Conservation (phyloP, 2,888 invertebrate genomes). For the Diaphora mendica region DNA sequence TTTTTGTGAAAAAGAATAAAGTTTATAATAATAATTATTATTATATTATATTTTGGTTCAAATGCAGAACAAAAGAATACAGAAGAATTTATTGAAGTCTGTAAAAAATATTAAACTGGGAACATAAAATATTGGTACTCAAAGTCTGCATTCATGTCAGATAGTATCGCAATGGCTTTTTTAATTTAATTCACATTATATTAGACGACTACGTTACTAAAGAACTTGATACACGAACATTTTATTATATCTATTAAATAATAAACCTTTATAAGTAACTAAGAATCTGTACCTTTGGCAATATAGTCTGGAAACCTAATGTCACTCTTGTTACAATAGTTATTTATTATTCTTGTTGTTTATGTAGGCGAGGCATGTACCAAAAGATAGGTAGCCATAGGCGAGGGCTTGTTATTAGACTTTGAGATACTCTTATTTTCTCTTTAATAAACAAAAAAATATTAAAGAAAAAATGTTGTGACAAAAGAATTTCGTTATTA, state of each 20-base stretch:
- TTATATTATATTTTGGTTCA: no score
- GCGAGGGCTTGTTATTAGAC: conserved; percentile 34
- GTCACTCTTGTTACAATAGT: not conserved
- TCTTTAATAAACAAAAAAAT: conserved; percentile 47
- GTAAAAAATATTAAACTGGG: not conserved
- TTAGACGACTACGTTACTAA: not conserved
- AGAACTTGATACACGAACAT: not conserved
- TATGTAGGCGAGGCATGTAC: conserved; percentile 34
- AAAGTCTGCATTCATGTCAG: not conserved
- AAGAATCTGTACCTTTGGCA: not conserved
- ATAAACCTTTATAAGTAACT: not conserved
- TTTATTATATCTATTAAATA: not conserved
- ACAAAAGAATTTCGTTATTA: conserved; percentile 22
- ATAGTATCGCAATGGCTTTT: no score
- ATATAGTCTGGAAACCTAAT: not conserved
- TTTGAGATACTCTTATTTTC: conserved; percentile 38
- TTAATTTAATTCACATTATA: not conserved
- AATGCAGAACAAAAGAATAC: no score
- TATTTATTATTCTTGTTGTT: conserved; percentile 19
- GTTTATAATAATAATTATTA: no score
- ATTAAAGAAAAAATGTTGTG: conserved; percentile 19
- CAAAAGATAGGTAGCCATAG: conserved; percentile 41
- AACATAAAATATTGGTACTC: not conserved
- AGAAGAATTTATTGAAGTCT: no score
- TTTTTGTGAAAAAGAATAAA: no score